A percentile compares a stretch with the other conserved stretches of the same genome.
These are phyloP conservation scores for Drosophila affinis DNA, from an alignment of 2,888 invertebrate species.

Conservation along the genomic window DNA sequence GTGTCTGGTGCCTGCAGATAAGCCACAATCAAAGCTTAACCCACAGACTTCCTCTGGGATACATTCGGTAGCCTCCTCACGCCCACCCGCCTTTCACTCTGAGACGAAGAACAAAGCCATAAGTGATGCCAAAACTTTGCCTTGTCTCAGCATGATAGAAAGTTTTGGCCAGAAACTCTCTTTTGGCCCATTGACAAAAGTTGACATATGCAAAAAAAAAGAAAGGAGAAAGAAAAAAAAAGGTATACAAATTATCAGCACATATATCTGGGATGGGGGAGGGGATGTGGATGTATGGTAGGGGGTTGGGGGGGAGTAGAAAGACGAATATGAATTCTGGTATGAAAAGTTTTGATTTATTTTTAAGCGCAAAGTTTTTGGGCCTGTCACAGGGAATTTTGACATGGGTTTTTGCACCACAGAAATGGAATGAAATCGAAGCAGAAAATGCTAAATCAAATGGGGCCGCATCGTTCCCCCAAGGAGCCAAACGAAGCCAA, in stretches of 20 bases:
- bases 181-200: conserved; percentile 78
- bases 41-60: conserved; percentile 25
- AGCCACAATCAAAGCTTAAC: conserved; percentile 23
- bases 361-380: conserved; percentile 75
- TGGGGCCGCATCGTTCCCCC: conserved; percentile 3
- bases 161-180: conserved; percentile 39
- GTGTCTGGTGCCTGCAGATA: conserved; percentile 20
- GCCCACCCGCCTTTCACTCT: conserved; percentile 4
- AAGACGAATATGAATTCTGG: conserved; percentile 58
- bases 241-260: conserved; percentile 73
- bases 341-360: conserved; percentile 79
- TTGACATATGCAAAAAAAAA: conserved; percentile 73
- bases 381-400: conserved; percentile 70
- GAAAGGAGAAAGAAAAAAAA: conserved; percentile 21
- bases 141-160: conserved; percentile 33
- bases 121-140: conserved; percentile 37
- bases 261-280: conserved; percentile 67
- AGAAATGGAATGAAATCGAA: conserved; percentile 48
- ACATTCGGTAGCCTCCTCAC: conserved; percentile 28
- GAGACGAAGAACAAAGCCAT: conserved; percentile 29
- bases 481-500: conserved; percentile 33
- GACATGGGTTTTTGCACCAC: conserved; percentile 65
- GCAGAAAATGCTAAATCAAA: conserved; percentile 71
- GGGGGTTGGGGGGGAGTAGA: neutral
- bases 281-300: neutral